Conservation (phyloP, 2,113 vertebrate species). For the Oncorhynchus keta region DNA sequence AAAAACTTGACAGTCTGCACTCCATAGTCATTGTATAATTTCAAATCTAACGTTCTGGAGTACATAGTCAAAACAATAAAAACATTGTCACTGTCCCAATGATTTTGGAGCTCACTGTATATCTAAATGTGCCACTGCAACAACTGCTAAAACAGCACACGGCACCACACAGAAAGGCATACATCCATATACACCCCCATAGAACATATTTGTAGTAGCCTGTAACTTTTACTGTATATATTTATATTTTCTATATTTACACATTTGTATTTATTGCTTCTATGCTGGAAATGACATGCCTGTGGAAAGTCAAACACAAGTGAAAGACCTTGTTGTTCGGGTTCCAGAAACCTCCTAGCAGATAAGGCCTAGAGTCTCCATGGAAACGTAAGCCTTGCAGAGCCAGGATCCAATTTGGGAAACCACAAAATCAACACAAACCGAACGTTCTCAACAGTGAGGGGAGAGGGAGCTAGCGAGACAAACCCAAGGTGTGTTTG, state of each 20-base stretch:
- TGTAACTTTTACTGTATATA: constrained; percentile 39
- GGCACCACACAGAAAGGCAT: constrained; percentile 15
- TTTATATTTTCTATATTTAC: constrained; percentile 49
- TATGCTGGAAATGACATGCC: constrained; percentile 77
- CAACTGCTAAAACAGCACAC: background rate
- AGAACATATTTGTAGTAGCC: constrained; percentile 10
- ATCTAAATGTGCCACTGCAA: background rate
- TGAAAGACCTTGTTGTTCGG: constrained; percentile 85
- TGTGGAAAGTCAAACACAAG: constrained; percentile 79
- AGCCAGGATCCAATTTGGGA: constrained; percentile 84
- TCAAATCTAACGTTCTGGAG: no score
- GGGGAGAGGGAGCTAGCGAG: background rate
- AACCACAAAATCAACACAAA: constrained; percentile 90
- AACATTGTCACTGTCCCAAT: no score
- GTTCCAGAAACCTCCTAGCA: constrained; percentile 81
- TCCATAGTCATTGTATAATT: no score
- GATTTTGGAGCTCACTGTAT: background rate
- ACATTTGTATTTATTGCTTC: constrained; percentile 58
- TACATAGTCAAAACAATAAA: no score
- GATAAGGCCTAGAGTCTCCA: constrained; percentile 84
- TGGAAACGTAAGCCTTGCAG: constrained; percentile 77
- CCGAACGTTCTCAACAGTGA: constrained; percentile 38
- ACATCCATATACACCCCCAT: constrained; percentile 38
- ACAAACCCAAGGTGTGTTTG: constrained; percentile 27
- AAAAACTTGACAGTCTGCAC: no score